Conservation (phyloP, 30 jellyfish, hydroid and myxozoan genomes). For the Phacellophora camtschatica region DNA sequence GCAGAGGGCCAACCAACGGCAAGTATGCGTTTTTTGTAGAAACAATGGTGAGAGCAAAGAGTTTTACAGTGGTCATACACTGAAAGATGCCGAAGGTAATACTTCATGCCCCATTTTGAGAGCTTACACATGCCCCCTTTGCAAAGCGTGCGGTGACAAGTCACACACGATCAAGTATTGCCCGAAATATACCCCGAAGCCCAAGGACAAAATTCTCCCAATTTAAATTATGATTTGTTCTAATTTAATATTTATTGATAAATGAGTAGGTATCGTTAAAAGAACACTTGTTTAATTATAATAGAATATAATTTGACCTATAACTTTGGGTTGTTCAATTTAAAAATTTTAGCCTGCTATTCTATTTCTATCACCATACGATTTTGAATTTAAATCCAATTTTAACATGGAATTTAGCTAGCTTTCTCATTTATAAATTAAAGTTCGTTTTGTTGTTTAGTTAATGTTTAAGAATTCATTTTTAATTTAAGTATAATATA, state of each 20-base stretch:
- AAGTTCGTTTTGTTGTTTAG: no score
- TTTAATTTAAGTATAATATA: no score
- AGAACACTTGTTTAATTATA: background rate
- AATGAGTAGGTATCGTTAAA: background rate
- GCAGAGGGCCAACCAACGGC: constrained; percentile 68
- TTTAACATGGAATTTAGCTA: background rate
- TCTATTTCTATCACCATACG: background rate
- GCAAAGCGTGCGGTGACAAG: constrained; percentile 96
- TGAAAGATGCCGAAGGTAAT: constrained; percentile 95
- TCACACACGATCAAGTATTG: constrained; percentile 96
- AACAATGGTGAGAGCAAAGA: constrained; percentile 96
- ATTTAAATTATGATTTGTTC: background rate
- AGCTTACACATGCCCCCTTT: constrained; percentile 98
- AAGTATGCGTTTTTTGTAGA: constrained; percentile 96
- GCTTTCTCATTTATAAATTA: background rate
- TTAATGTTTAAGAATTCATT: no score
- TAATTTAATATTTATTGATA: background rate
- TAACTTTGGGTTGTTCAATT: background rate
- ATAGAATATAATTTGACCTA: background rate
- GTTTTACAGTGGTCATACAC: constrained; percentile 94
- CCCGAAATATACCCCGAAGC: constrained; percentile 98
- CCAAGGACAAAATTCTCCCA: constrained; percentile 78
- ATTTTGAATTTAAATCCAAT: background rate
- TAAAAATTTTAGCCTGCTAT: no score
- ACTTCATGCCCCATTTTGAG: constrained; percentile 96